Evolutionary conservation across 2,797 vertebrate genomes (phyloP), one percentile per base, ranked within the genome.

Genomic region (Gymnocypris eckloni): DNA sequence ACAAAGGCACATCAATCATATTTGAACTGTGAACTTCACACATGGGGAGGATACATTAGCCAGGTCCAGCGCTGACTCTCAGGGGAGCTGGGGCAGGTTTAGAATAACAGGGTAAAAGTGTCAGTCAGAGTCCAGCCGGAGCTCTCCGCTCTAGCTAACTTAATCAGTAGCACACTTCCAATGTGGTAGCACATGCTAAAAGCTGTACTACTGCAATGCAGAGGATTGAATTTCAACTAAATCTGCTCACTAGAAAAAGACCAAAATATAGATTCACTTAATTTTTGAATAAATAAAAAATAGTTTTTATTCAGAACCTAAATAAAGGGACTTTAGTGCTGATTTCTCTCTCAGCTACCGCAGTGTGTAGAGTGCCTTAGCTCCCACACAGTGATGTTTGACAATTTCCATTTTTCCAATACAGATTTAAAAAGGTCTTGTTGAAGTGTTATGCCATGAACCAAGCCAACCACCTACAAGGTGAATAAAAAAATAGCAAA

Each of bases 101-200:
- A 88, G 86, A 85, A 86, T 87, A 90, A 86, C 85, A 70, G 80
- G 82, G 86, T 85, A 85, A 90, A 88, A 72, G 82, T 45, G 79
- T 87, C 87, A 88, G 71, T 82, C 82, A 73, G 70, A 33, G 18
- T 56, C 54, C 64, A 43, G 77, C 59, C 79, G 28, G 39, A 37
- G 78, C 83, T 82, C 83, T 89, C 82, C 22, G 71, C 84, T 86
- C 67, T 76, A 25, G 64, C 64, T 81, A 79, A 82, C 79, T 78
- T 91, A 89, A 91, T 90, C 88, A 89, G 88, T 86, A 88, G 82
- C 90, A 87, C 82, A 87, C 28, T 28, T 81, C 45, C 64, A 79
- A 59, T 84, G 37, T 7, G 61, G 48, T 67, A 78, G 61, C 82
- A 25, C 77, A 56, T n/a, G 66, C 76, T 81, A 22, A 82, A 70